phyloP scores from a whole-genome alignment of 1,140 invertebrate genomes.

The Bombus picipes region DNA sequence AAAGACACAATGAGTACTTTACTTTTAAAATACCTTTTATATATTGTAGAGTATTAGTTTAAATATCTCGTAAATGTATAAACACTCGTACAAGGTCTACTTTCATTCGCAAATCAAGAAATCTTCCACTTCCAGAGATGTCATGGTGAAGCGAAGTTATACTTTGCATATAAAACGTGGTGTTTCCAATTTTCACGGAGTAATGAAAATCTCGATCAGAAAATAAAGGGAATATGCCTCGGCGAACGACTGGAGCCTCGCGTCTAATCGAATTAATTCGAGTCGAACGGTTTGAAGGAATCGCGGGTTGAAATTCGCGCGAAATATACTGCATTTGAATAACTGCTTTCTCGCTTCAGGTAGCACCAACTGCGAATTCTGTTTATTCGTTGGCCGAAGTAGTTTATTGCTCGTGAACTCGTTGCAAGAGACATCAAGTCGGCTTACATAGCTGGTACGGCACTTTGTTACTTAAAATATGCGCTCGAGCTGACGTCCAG shows the following conservation, averaged over 20 bases:
- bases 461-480: slow-evolving; percentile 27
- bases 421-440: slow-evolving; percentile 29
- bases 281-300: not conserved
- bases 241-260: not conserved
- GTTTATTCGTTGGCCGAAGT: slow-evolving; percentile 16
- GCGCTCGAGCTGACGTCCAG: not conserved
- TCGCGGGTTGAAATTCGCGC: not conserved
- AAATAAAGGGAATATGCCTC: not conserved
- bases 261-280: not conserved
- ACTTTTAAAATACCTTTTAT: no score
- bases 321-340: slow-evolving; percentile 23
- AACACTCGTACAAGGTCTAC: no score
- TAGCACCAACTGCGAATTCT: slow-evolving; percentile 23
- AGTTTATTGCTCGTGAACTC: slow-evolving; percentile 37
- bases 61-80: no score
- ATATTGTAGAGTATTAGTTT: no score
- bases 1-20: no score
- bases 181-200: not conserved
- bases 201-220: not conserved
- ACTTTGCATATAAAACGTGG: no score
- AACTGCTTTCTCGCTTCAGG: slow-evolving; percentile 29
- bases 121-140: no score
- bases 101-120: no score
- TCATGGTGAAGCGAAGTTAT: no score
- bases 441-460: no score